Evolutionary conservation across 1,140 invertebrate species (phyloP), one percentile per base, ranked within the genome.

Genomic region (Nephotettix cincticeps): DNA sequence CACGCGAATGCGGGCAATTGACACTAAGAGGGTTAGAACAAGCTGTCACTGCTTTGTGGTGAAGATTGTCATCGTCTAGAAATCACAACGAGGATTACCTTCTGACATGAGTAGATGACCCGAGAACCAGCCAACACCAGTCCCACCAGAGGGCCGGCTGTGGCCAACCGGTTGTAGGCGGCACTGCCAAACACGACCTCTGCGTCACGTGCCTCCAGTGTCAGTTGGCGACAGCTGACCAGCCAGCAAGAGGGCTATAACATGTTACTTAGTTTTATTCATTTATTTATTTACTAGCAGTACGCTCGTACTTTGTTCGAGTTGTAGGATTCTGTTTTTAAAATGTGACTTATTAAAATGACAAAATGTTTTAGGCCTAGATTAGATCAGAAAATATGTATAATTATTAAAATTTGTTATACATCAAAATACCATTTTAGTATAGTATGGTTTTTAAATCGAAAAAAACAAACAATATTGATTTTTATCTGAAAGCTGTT

Each of bases 71-170:
- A 43, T 11, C 9, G n/a, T 9, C 9, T 43, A 43, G 9, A 11
- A 43, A 11, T 9, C 40, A 43, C 9, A 9, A 43, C 40, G 29
- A 11, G 9, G 61, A 61, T 56, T 68, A 67, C 70, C 25, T 71
- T 28, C 25, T 71, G 54, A 23, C 65, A 71, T 17, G 25, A 71
- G 54, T 68, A 67, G 3, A 56, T 61, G 27, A 61, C 56, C 2
- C 54, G 27, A 17, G 36, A 23, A 1, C 70, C 70, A 3, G 70
- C 45, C 27, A 23, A 68, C 4, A 71, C 19, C 25, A 71, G 25
- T 13, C 64, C 63, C 19, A 71, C 56, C 1, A 68, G 61, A 54
- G 65, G 63, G 21, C 65, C 65, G n/a, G 66, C 47, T 4, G 29
- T 21, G 0, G 54, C 43, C 27, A 30, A 9, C 66, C 29, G 14